Conservation (phyloP, 2,888 invertebrate species). For the Lepidocyrtoides sp. region DNA sequence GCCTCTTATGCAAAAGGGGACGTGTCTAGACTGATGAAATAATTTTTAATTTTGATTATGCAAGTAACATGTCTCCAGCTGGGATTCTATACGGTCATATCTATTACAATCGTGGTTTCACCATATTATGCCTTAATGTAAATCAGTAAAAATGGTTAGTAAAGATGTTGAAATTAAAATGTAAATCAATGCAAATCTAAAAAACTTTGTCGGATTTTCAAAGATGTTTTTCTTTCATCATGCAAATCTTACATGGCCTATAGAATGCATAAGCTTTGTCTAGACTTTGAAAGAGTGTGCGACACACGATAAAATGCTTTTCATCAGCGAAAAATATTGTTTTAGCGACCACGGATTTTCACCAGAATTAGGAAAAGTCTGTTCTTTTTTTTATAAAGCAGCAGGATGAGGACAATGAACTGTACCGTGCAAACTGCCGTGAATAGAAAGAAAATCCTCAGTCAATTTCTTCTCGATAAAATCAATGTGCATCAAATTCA, state of each 20-base stretch:
- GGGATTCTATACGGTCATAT: neutral
- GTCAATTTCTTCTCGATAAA: conserved; percentile 22
- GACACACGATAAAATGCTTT: too few species aligned
- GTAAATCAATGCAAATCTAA: neutral
- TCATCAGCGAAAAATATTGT: neutral
- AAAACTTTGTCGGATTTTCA: neutral
- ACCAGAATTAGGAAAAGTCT: neutral
- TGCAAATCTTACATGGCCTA: neutral
- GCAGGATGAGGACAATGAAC: conserved; percentile 60
- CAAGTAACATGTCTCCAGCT: neutral
- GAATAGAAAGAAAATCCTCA: conserved; percentile 8
- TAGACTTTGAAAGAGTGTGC: too few species aligned
- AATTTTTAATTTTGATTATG: neutral
- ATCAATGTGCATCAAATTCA: conserved; percentile 18
- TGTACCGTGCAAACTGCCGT: conserved; percentile 2
- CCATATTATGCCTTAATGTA: neutral
- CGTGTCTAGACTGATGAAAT: neutral
- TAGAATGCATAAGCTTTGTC: too few species aligned
- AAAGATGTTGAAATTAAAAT: neutral
- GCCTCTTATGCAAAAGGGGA: neutral
- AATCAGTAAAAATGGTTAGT: neutral
- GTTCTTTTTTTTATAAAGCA: neutral
- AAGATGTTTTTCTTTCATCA: neutral
- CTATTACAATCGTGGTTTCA: neutral
- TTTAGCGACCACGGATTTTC: neutral